Percentiles rank a stretch among this genome's conserved stretches.
Conservation (phyloP, 2,888 invertebrate genomes). For the Andrena praecox region DNA sequence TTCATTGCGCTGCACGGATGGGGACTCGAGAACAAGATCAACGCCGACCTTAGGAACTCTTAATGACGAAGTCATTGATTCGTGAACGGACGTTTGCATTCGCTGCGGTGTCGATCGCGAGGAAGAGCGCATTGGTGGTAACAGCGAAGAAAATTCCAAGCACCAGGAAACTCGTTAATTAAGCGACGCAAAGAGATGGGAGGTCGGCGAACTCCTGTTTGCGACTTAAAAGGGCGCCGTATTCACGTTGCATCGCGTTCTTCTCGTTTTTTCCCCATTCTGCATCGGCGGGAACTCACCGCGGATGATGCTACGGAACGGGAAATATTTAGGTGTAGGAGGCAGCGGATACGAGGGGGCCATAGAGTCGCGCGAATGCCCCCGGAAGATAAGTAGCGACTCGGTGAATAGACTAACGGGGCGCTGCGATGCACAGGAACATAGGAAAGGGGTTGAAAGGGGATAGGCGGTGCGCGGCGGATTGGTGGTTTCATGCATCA, state of each 20-base stretch:
- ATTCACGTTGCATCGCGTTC: background rate
- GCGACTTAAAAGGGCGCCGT: constrained; percentile 4
- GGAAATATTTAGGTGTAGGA: constrained; percentile 54
- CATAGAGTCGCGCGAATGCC: constrained; percentile 58
- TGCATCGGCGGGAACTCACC: constrained; percentile 31
- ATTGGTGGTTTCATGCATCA: constrained; percentile 70
- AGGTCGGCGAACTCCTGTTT: constrained; percentile 28
- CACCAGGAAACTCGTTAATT: constrained; percentile 29
- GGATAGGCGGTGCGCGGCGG: constrained; percentile 53
- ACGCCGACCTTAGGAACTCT: background rate
- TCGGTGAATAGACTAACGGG: constrained; percentile 73
- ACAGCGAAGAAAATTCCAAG: background rate
- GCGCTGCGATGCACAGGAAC: constrained; percentile 37
- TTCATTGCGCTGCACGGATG: background rate
- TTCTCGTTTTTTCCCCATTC: constrained; percentile 27
- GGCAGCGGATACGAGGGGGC: constrained; percentile 21
- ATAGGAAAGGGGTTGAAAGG: constrained; percentile 33
- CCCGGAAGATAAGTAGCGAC: constrained; percentile 67
- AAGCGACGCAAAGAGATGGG: constrained; percentile 28
- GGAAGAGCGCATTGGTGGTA: too few relatives aligned
- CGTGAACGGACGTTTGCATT: background rate
- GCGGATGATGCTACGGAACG: constrained; percentile 46
- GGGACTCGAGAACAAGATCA: background rate
- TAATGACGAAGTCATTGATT: background rate
- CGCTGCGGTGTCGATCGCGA: too few relatives aligned